Evolutionary conservation across 2,113 vertebrate species (phyloP).

Genomic region (Aplodontia rufa): DNA sequence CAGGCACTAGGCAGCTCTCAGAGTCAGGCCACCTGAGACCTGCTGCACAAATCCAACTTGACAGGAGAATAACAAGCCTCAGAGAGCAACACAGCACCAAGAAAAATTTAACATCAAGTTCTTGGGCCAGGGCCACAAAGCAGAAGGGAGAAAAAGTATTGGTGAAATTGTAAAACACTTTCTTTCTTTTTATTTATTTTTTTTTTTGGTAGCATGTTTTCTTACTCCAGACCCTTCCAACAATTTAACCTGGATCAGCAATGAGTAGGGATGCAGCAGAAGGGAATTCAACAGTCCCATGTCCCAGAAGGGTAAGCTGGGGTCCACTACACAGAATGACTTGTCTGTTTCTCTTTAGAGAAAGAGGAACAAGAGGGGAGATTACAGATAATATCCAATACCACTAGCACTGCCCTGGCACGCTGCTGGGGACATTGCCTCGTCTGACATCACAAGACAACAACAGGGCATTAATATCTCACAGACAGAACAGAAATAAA

Average conservation of each 20-base stretch:
- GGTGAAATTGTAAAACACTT: neutral
- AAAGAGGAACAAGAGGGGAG: no score
- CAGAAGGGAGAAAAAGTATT: neutral
- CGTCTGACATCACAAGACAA: no score
- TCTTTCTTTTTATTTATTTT: no score
- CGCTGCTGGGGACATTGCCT: no score
- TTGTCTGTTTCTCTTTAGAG: neutral
- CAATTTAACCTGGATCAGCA: neutral
- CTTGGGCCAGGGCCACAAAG: neutral
- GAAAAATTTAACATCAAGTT: neutral
- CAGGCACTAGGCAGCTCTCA: neutral
- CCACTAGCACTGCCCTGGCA: no score
- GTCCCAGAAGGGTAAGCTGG: neutral
- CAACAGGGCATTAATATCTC: neutral
- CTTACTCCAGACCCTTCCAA: neutral
- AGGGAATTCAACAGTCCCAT: neutral
- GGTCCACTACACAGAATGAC: no score
- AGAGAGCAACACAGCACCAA: neutral
- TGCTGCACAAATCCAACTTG: neutral
- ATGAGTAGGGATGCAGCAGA: no score
- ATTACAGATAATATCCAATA: accelerated
- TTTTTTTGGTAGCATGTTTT: no score
- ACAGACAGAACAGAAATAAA: neutral
- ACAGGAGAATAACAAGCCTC: neutral
- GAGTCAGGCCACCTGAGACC: accelerated